phyloP scores from a whole-genome alignment of 23 tunicate genomes.

The Oikopleura albicans region DNA sequence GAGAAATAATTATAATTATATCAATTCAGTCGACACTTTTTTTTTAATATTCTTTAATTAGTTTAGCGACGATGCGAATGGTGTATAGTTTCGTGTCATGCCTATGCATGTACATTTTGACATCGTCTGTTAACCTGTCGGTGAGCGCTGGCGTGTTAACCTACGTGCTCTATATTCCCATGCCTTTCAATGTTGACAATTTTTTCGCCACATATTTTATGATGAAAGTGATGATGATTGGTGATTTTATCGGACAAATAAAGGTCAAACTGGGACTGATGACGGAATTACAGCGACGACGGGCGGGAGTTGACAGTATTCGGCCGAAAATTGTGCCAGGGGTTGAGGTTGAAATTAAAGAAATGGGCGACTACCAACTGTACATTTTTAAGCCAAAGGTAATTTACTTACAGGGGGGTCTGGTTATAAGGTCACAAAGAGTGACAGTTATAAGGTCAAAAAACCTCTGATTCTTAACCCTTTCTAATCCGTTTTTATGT shows the following conservation, averaged over 20 bases:
- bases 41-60: too few species aligned
- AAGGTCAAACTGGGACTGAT: background rate
- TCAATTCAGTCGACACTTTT: too few species aligned
- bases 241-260: background rate
- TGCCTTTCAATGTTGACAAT: background rate
- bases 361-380: background rate
- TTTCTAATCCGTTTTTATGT: too few species aligned
- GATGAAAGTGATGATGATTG: background rate
- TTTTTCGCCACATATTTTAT: background rate
- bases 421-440: too few species aligned
- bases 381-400: background rate
- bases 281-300: background rate
- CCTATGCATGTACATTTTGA: background rate
- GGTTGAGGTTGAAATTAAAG: background rate
- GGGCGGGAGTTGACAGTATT: background rate
- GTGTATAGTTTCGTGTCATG: background rate
- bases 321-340: background rate
- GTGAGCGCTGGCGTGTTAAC: background rate
- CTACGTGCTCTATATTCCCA: background rate
- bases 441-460: too few species aligned
- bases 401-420: too few species aligned
- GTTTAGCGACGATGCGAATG: background rate
- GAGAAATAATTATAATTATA: too few species aligned
- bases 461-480: too few species aligned
- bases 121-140: background rate